These are phyloP conservation scores for Stichodactyla mertensii DNA, from an alignment of 64 coral and sea anemone genomes.

Conservation along the genomic window DNA sequence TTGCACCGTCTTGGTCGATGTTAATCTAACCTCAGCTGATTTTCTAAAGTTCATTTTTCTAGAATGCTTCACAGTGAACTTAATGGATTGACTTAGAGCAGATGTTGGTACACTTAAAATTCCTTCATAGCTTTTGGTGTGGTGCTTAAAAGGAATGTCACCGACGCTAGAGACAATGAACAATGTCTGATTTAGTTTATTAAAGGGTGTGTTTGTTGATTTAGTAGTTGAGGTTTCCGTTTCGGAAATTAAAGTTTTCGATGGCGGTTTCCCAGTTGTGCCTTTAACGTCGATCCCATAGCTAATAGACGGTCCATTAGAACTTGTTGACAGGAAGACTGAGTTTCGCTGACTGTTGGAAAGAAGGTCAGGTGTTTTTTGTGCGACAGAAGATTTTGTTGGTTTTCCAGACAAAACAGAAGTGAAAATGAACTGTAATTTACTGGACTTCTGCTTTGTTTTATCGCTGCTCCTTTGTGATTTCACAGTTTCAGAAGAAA, in stretches of 20 bases:
- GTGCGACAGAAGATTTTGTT: background rate
- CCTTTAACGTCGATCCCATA: background rate
- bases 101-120: background rate
- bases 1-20: background rate
- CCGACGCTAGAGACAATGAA: background rate
- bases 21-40: background rate
- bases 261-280: background rate
- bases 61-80: background rate
- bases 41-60: background rate
- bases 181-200: background rate
- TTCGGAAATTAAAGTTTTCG: background rate
- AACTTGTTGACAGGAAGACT: background rate
- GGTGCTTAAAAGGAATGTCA: background rate
- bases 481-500: background rate
- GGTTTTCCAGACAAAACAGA: background rate
- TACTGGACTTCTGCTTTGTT: background rate
- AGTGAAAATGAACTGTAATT: background rate
- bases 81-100: background rate
- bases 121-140: background rate
- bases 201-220: background rate
- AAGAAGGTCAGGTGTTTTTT: background rate
- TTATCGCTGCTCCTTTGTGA: background rate
- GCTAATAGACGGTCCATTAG: background rate
- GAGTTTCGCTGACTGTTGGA: background rate
- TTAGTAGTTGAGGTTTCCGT: slow-evolving; percentile 2